phyloP scores from a whole-genome alignment of 2,113 vertebrate species.

The Rhabdomys dilectus region DNA sequence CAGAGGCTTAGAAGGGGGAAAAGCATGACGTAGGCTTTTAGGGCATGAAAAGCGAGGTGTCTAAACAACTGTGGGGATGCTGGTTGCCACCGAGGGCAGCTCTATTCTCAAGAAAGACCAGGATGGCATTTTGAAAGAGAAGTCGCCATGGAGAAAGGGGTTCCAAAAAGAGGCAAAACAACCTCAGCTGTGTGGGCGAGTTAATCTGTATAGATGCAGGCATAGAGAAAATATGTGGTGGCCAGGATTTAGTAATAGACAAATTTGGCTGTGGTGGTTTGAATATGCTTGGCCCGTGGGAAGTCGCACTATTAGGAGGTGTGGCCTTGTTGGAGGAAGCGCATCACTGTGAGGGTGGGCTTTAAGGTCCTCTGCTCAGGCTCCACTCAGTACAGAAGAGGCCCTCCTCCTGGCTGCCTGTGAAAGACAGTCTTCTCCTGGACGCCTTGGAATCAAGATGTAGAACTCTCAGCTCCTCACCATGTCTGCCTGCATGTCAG shows the following conservation, averaged over 20 bases:
- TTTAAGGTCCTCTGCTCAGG: no score
- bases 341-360: no score
- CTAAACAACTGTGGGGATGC: neutral
- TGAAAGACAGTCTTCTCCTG: no score
- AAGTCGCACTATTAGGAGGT: no score
- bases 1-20: neutral
- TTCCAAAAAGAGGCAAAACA: neutral
- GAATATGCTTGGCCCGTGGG: no score
- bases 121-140: neutral
- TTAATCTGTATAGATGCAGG: no score
- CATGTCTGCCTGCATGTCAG: no score
- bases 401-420: no score
- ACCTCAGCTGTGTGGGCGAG: neutral
- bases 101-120: neutral
- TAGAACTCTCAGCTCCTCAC: no score
- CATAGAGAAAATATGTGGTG: neutral
- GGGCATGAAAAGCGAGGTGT: neutral
- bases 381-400: no score
- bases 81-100: neutral
- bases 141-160: neutral
- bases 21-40: neutral
- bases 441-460: no score
- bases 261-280: neutral
- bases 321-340: no score
- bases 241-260: neutral